Conservation (phyloP, 2,888 invertebrate species). For the Andrena fulva region DNA sequence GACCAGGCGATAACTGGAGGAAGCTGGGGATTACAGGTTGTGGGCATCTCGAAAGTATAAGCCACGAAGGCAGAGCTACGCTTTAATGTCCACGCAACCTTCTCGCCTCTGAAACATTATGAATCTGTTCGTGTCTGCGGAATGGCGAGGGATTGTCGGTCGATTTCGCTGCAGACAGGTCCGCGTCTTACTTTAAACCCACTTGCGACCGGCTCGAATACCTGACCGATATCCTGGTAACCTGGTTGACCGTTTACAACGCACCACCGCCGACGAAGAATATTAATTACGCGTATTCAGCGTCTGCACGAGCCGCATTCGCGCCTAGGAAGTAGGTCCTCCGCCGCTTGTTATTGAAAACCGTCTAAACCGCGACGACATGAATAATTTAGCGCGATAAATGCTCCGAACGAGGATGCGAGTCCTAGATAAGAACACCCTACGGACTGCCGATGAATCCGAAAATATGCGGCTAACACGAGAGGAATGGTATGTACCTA, state of each 20-base stretch:
- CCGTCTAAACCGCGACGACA: neutral
- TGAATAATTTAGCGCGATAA: constrained; percentile 25
- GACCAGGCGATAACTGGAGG: constrained; percentile 59
- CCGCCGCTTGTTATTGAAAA: constrained; percentile 2
- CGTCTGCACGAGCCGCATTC: neutral
- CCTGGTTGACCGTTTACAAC: constrained; percentile 50
- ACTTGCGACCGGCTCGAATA: constrained; percentile 21
- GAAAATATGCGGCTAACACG: constrained; percentile 22
- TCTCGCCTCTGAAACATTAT: constrained; percentile 37
- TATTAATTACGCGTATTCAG: constrained; percentile 44
- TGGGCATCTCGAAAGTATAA: constrained; percentile 47
- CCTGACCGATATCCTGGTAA: constrained; percentile 33
- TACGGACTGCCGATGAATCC: neutral
- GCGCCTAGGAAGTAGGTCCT: constrained; percentile 30
- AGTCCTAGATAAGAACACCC: neutral
- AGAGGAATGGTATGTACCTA: constrained; percentile 2
- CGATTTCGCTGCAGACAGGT: no score
- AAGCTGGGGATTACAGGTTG: constrained; percentile 60
- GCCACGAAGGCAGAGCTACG: constrained; percentile 33
- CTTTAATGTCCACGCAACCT: constrained; percentile 16
- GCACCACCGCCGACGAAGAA: constrained; percentile 25
- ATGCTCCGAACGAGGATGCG: neutral
- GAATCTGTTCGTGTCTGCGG: constrained; percentile 33
- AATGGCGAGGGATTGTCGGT: neutral
- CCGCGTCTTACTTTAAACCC: neutral